These are phyloP conservation scores for Oceanites oceanicus DNA, from an alignment of 2,113 vertebrate genomes.

Conservation along the genomic window DNA sequence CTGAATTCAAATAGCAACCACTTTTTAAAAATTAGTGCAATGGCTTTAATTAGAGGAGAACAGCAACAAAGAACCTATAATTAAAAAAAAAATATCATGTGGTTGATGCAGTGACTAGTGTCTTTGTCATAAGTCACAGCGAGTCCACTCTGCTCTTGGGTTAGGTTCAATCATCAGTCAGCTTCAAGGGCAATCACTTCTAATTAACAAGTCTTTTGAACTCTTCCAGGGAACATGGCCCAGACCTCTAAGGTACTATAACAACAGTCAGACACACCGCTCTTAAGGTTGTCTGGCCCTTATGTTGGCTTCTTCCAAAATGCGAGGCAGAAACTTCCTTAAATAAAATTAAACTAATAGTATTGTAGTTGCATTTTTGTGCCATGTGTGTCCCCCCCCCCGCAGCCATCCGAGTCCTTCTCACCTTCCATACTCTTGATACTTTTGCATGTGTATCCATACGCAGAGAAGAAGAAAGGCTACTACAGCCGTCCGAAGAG, in stretches of 20 bases:
- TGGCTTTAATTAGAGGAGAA: conserved; percentile 40
- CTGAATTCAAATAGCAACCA: neutral
- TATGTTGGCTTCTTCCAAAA: neutral
- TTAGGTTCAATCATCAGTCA: neutral
- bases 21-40: neutral
- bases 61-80: conserved; percentile 5
- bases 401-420: neutral
- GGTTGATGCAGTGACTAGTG: neutral
- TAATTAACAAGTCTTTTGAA: conserved; percentile 36
- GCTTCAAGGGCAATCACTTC: neutral
- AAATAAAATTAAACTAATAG: neutral
- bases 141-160: neutral
- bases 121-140: neutral
- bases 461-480: neutral
- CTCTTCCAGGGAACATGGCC: neutral
- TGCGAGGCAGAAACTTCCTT: neutral
- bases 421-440: neutral
- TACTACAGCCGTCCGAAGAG: neutral
- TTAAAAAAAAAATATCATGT: neutral
- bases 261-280: neutral
- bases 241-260: neutral
- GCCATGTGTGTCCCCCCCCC: neutral
- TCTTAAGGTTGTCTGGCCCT: neutral
- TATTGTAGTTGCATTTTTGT: neutral
- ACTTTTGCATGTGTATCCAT: neutral